Base-by-base conservation (phyloP, 2,888 invertebrate species). In the Theodoxus fluviatilis region DNA sequence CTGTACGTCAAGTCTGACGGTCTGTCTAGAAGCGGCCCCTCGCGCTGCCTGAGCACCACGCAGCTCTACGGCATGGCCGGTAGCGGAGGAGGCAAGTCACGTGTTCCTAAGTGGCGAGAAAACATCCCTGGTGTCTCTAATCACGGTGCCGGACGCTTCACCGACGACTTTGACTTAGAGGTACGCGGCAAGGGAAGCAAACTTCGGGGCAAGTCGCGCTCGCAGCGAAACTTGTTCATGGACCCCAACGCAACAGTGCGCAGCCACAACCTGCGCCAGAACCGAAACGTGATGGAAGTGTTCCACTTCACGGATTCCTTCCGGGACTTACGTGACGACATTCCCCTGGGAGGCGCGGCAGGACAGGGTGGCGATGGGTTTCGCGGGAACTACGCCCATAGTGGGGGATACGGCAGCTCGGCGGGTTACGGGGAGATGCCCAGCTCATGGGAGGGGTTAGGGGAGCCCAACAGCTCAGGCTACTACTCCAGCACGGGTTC, bases 191-290 rank as follows among this genome's bases (percentile, higher is more conserved):
- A 57, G 47, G 7, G 38, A 28, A 1, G 37, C 40, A 35, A 37
- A 9, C 52, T 35, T 6, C 37, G 22, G 15, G 49, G 61, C 31
- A 79, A 74, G 52, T 79, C 79, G 1, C 71, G 76, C 33, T 79
- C 77, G 4, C 78, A 78, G 33, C 78, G 76, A 67, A 81, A 72
- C 69, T 72, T 81, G 40, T 75, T 76, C 40, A 59, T 78, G n/a
- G 80, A 81, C 65, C 77, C 78, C 6, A 83, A 83, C 74, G 81
- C 80, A 25, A 83, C 83, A 1, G 76, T 83, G 37, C 77, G 83
- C 15, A 80, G 79, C 59, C 82, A 83, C 73, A 83, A 83, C 71
- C 73, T 81, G 15, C 75, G 80, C 55, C 79, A 78, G 43, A 72
- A 75, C 66, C 71, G 74, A 63, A 78, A 74, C n/a, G 78, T 78